Conservation (phyloP, 2,888 invertebrate genomes). For the Phyllotreta cruciferae region DNA sequence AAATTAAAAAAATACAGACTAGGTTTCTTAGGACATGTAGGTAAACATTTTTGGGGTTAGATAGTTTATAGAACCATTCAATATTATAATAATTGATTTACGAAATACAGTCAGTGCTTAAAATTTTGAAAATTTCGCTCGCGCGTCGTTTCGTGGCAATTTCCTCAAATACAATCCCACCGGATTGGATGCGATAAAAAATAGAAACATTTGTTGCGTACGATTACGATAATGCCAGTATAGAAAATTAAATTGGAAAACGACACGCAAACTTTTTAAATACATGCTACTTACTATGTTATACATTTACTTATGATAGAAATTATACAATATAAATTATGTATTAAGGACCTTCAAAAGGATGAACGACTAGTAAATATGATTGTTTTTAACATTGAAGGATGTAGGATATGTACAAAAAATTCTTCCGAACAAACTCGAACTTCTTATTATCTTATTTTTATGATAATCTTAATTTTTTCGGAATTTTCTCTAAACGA, state of each 20-base stretch:
- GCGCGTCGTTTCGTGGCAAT: conserved; percentile 33
- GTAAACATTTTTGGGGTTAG: not conserved
- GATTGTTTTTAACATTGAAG: conserved; percentile 52
- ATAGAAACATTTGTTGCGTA: too few species aligned
- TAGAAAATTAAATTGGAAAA: conserved; percentile 1
- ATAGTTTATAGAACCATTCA: conserved; percentile 26
- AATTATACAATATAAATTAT: conserved; percentile 27
- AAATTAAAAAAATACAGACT: conserved; percentile 22
- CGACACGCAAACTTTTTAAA: conserved; percentile 18
- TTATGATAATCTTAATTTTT: not conserved
- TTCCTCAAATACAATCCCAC: not conserved
- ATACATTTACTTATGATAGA: conserved; percentile 29
- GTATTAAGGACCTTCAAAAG: conserved; percentile 37
- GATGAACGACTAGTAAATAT: conserved; percentile 51
- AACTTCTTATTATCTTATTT: conserved; percentile 2
- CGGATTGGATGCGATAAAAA: too few species aligned
- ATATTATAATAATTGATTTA: conserved; percentile 36
- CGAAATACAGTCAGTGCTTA: conserved; percentile 46
- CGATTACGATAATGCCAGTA: too few species aligned
- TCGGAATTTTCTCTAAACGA: too few species aligned
- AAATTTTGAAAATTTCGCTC: conserved; percentile 36
- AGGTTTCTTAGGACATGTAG: conserved; percentile 24
- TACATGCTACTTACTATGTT: not conserved
- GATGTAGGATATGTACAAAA: conserved; percentile 47
- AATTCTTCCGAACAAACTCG: conserved; percentile 10